Conservation (phyloP, 2,888 invertebrate genomes). For the Habrosyne pyritoides region DNA sequence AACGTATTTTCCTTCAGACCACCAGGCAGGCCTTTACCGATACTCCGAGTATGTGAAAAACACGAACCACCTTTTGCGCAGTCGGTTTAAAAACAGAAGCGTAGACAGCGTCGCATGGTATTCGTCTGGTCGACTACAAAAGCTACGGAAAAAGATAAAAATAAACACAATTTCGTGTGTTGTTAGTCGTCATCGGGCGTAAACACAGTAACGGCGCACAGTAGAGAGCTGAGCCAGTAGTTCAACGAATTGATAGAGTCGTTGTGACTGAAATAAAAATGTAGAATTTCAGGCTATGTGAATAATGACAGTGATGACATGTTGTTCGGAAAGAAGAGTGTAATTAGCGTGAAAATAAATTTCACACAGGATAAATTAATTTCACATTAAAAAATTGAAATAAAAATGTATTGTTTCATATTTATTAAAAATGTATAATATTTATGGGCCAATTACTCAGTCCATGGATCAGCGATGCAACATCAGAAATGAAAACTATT, state of each 20-base stretch:
- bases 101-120: constrained; percentile 2
- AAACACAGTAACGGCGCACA: background rate
- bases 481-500: no score
- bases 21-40: no score
- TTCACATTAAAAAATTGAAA: no score
- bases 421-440: no score
- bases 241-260: background rate
- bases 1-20: no score
- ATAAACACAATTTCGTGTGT: background rate
- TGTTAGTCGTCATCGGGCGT: constrained; percentile 1
- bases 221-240: background rate
- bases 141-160: background rate
- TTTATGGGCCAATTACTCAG: no score
- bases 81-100: constrained; percentile 2
- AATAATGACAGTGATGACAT: no score
- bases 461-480: no score
- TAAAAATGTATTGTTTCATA: no score
- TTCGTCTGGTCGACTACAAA: background rate
- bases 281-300: background rate
- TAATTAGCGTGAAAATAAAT: no score
- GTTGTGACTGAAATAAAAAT: background rate
- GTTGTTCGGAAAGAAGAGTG: background rate
- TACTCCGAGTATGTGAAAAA: background rate
- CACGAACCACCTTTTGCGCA: background rate
- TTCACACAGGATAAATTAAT: no score